Percentiles rank a stretch among this genome's conserved stretches.
These are phyloP conservation scores for Synanthedon tipuliformis DNA, from an alignment of 2,888 invertebrate species.

Conservation along the genomic window DNA sequence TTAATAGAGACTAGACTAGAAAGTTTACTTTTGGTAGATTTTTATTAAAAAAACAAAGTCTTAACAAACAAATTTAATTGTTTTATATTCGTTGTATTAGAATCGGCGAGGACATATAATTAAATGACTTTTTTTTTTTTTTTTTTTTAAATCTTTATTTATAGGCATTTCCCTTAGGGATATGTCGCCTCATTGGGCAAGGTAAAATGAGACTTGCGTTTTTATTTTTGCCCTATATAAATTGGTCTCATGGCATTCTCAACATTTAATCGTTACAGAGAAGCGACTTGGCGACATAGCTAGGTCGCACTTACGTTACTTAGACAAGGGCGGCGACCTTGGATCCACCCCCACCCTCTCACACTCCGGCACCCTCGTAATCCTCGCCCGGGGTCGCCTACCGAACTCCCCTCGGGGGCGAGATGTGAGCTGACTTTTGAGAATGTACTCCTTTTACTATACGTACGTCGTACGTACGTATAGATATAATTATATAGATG, in stretches of 20 bases:
- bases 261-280: constrained; percentile 36
- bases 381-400: constrained; percentile 6
- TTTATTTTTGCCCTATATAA: not conserved
- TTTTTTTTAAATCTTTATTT: no score
- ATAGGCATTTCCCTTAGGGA: no score
- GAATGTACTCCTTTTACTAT: constrained; percentile 31
- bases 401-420: constrained; percentile 20
- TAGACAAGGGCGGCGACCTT: constrained; percentile 64
- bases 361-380: not conserved
- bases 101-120: no score
- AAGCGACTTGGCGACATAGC: constrained; percentile 46
- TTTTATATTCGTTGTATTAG: no score
- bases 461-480: not conserved
- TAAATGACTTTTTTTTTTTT: no score
- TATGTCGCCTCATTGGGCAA: no score
- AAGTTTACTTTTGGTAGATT: no score
- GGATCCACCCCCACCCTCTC: constrained; percentile 20
- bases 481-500: not conserved
- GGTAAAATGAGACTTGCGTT: not conserved
- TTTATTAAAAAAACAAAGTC: no score
- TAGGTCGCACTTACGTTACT: constrained; percentile 53
- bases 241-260: not conserved
- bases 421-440: constrained; percentile 56
- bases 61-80: no score
- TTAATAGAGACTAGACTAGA: no score